Evolutionary conservation across 2,797 vertebrate genomes (phyloP).

Genomic region (Cheirogaleus major): DNA sequence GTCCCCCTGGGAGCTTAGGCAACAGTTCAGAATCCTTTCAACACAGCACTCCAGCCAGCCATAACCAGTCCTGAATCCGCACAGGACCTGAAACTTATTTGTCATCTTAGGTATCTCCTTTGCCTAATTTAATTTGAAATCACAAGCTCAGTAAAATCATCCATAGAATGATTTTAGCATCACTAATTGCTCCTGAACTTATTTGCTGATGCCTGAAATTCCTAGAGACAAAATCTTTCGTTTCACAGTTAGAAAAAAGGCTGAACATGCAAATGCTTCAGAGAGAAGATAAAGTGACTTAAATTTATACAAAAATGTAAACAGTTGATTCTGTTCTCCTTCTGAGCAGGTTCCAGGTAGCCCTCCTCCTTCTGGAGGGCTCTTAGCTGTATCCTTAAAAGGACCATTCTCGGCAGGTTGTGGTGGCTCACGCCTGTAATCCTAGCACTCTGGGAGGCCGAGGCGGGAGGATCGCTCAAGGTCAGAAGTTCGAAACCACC

Average conservation of each 20-base stretch:
- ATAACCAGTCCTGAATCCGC: neutral
- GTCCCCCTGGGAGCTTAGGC: neutral
- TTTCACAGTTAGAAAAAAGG: constrained; percentile 58
- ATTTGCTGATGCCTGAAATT: constrained; percentile 54
- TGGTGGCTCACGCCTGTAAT: no score
- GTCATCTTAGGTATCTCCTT: neutral
- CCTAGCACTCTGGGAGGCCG: no score
- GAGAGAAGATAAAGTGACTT: constrained; percentile 35
- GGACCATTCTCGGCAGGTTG: neutral
- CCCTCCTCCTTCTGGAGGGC: neutral
- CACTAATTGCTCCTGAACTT: constrained; percentile 51
- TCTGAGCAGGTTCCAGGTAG: constrained; percentile 27
- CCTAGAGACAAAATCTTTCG: constrained; percentile 34
- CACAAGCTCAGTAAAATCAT: constrained; percentile 1
- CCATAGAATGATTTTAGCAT: neutral
- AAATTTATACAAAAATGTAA: constrained; percentile 30
- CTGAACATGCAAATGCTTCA: constrained; percentile 39
- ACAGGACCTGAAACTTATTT: neutral
- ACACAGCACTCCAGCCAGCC: neutral
- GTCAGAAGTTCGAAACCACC: no score
- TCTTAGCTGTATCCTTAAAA: neutral
- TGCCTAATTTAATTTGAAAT: constrained; percentile 33
- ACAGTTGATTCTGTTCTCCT: neutral
- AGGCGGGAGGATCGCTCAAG: no score
- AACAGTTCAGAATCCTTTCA: constrained; percentile 7